phyloP scores from a whole-genome alignment of 1,140 invertebrate genomes.

The Zaprionus gabonicus region DNA sequence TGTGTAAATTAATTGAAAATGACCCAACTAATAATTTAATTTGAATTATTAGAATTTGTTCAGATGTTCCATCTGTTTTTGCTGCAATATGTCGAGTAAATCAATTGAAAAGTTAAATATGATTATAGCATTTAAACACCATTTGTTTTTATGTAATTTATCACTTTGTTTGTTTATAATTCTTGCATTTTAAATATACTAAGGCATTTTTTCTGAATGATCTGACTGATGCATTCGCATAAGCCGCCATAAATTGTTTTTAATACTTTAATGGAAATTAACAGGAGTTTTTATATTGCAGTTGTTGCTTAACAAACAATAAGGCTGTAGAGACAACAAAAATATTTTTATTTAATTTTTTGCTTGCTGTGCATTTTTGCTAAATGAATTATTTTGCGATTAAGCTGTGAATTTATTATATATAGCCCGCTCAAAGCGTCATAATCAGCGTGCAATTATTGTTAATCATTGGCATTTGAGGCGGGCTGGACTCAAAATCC shows the following conservation, averaged over 20 bases:
- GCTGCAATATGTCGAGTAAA: neutral
- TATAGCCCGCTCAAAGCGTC: slow-evolving; percentile 19
- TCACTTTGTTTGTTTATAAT: slow-evolving; percentile 14
- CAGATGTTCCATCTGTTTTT: neutral
- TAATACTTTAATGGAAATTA: slow-evolving; percentile 15
- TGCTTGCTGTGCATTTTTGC: neutral
- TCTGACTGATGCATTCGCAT: neutral
- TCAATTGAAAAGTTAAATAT: neutral
- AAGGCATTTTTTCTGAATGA: neutral
- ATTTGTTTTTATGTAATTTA: slow-evolving; percentile 6
- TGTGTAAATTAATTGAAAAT: neutral
- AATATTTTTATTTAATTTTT: slow-evolving; percentile 16
- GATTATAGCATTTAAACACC: neutral
- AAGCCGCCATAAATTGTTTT: slow-evolving; percentile 16
- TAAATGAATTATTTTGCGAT: slow-evolving; percentile 50
- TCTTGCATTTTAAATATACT: neutral
- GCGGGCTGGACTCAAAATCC: slow-evolving; percentile 1
- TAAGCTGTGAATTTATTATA: slow-evolving; percentile 50
- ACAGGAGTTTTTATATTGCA: neutral
- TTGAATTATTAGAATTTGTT: neutral
- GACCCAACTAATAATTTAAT: neutral
- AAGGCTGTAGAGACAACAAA: neutral
- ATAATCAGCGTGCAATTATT: slow-evolving; percentile 39
- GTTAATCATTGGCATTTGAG: slow-evolving; percentile 15
- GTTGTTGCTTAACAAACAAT: neutral